Evolutionary conservation across 2,888 invertebrate genomes (phyloP).

Genomic region (Mesorhabditis belari): DNA sequence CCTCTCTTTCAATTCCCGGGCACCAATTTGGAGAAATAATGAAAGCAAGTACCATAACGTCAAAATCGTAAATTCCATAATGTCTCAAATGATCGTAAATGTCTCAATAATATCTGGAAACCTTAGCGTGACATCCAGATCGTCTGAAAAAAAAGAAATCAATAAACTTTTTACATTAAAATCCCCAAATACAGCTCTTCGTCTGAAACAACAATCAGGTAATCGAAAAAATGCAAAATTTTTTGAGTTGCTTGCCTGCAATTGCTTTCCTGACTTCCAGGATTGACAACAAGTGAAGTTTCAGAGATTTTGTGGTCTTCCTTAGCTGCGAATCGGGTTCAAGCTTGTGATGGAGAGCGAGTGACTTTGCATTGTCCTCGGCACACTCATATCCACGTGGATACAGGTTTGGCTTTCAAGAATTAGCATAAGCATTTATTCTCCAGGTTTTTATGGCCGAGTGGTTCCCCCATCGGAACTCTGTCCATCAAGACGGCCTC

Average conservation of each 20-base stretch:
- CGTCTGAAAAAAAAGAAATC: too few relatives aligned
- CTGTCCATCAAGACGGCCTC: constrained; percentile 31
- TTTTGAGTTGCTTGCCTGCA: neutral
- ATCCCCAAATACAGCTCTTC: too few relatives aligned
- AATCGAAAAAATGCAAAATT: neutral
- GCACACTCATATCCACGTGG: constrained; percentile 71
- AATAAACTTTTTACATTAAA: too few relatives aligned
- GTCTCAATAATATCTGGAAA: too few relatives aligned
- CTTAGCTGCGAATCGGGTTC: constrained; percentile 79
- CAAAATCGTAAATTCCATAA: too few relatives aligned
- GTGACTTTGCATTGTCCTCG: constrained; percentile 80
- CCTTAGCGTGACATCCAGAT: too few relatives aligned
- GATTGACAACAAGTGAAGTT: too few relatives aligned
- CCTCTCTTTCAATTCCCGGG: too few relatives aligned
- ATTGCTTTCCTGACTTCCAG: neutral
- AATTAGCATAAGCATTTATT: too few relatives aligned
- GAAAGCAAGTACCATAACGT: too few relatives aligned
- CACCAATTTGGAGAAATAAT: too few relatives aligned
- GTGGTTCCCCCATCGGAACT: constrained; percentile 47
- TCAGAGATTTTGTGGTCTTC: constrained; percentile 83
- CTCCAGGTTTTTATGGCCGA: constrained; percentile 47
- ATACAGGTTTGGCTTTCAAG: constrained; percentile 31
- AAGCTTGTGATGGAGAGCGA: constrained; percentile 83
- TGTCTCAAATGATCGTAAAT: too few relatives aligned
- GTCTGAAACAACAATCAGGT: neutral